Base-by-base conservation (phyloP, 1,140 invertebrate species). In the Drosophila grimshawi region DNA sequence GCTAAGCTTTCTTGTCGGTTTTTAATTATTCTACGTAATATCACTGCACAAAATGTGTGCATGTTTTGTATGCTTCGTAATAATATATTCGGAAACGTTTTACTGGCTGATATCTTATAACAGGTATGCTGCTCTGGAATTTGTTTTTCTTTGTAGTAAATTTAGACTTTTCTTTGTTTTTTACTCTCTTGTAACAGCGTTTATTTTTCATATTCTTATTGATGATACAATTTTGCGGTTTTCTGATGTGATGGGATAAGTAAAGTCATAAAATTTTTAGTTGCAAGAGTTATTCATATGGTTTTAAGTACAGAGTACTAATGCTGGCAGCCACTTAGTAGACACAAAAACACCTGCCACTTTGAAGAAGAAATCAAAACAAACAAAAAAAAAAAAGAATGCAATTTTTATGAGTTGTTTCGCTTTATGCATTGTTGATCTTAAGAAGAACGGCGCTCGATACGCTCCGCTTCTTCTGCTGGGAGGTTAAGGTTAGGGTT, bases 401-500 rank as follows among this genome's bases (percentile, higher is more conserved):
- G 39, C 51, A 65, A 35, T 55, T 55, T 64, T 55, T 27, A 33
- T 46, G 19, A 33, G 11, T 55, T 55, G 41, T 37, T 62, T 30
- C 33, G 46, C 33, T 37, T n/a, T 4, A 37, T 62, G 35, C 46
- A 49, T 49, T 49, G 11, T 33, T 30, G 5, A 35, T 46, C 8
- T 27, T 41, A 32, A 55, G 2, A 33, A 35, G 39, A 30, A 33
- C 37, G 7, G n/a, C 39, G 30, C 30, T 5, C 19, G 33, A 6
- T 52, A 46, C 43, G 68, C 52, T 51, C 65, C 35, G 49, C 52
- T 37, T n/a, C 37, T 39, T 39, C 7, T 2, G 37, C 37, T 39
- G 7, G 37, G 4, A n/a, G 45, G 19, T 19, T 19, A 19, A 37
- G 62, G 68, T 71, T 71, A 65, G 52, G 68, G 33, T 52, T 65